Evolutionary conservation across 2,888 invertebrate species (phyloP), one percentile per base, ranked within the genome.

Genomic region (Minunthozetes semirufus): DNA sequence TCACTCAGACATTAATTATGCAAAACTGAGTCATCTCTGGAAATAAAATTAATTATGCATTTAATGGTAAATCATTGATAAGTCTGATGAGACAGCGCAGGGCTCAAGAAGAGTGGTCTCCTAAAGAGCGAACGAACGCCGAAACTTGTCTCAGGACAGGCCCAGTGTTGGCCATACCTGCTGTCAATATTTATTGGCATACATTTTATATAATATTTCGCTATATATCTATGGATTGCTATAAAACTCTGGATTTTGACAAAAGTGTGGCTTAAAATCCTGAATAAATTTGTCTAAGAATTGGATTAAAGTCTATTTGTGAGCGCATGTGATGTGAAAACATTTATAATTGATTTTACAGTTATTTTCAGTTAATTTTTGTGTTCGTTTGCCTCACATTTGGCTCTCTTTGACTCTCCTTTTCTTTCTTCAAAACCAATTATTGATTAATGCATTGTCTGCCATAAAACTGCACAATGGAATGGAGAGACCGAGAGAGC

Each of bases 371-470:
- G 42, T 42, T 42, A n/a, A n/a, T n/a, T n/a, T n/a, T n/a, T n/a
- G n/a, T 61, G 53, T 53, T 56, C 22, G 8, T 56, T 56, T 56
- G 56, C 22, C 56, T 56, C 56, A 22, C 33, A 8, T 33, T 33
- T 33, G 33, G 4, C 33, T 33, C 33, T 33, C 29, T 6, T 59
- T 59, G 5, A 13, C n/a, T 9, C 9, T 9, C 9, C 50, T 25
- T 38, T 63, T 46, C 68, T 68, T 38, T 68, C 68, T 68, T 68
- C 68, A 68, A 68, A 68, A 68, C 68, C 68, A 68, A 68, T 68
- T 68, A 68, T 68, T 68, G 68, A 68, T 68, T 68, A 68, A 68
- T 68, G 68, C 68, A 68, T 68, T 68, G 68, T 68, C 68, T 68
- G 68, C 68, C 68, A 68, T 68, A 68, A 38, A 68, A 68, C 19